Percentiles rank a stretch among this genome's conserved stretches.
Evolutionary conservation across 2,888 invertebrate species (phyloP).

Genomic region (Pyrocoelia pectoralis): DNA sequence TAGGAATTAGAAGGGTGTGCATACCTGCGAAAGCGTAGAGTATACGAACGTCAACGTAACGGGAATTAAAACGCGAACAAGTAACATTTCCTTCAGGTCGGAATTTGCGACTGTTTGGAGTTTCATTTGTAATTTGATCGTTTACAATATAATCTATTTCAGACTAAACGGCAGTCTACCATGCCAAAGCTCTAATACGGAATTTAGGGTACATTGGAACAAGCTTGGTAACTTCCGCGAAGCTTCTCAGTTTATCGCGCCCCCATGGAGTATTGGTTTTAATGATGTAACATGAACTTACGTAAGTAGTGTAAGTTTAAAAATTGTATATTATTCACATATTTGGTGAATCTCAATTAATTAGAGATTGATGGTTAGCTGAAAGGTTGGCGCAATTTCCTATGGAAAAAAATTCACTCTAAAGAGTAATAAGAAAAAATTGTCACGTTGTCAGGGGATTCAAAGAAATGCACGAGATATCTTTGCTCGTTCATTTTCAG

Average conservation of each 20-base stretch:
- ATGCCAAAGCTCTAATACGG: no score
- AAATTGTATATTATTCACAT: no score
- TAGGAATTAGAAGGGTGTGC: not conserved
- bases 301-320: no score
- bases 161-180: not conserved
- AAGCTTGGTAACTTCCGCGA: no score
- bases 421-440: not conserved
- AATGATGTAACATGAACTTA: no score
- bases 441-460: not conserved
- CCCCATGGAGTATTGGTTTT: no score
- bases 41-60: constrained; percentile 4
- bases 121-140: constrained; percentile 15
- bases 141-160: constrained; percentile 15
- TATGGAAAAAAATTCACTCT: no score
- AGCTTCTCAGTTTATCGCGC: no score
- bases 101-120: constrained; percentile 22
- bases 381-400: no score
- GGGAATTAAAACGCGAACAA: constrained; percentile 9
- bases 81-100: constrained; percentile 6
- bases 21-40: not conserved
- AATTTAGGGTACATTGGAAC: no score
- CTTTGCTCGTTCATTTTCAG: not conserved
- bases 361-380: no score
- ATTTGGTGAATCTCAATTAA: no score
- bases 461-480: not conserved